Percentiles rank a stretch among this genome's conserved stretches.
These are phyloP conservation scores for Schizopygopsis pylzovi DNA, from an alignment of 2,797 vertebrate species.

Conservation along the genomic window DNA sequence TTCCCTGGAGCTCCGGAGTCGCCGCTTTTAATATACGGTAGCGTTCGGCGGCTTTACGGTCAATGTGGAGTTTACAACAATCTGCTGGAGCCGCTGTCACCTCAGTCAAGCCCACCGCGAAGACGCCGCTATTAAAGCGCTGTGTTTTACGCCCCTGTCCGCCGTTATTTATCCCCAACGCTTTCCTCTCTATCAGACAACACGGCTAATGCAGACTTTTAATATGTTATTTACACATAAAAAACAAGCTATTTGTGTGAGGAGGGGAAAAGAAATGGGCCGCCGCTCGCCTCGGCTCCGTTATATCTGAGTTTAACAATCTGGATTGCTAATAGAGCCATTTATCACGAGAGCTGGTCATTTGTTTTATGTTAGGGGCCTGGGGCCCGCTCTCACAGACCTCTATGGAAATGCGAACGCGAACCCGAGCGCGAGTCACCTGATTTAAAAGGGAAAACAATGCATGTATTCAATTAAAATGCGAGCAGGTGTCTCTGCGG, in stretches of 20 bases:
- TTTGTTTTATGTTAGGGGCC: conserved; percentile 87
- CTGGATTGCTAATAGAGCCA: conserved; percentile 99
- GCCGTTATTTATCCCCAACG: conserved; percentile 94
- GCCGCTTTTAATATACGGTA: conserved; percentile 65
- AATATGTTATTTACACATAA: conserved; percentile 99
- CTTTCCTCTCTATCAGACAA: conserved; percentile 92
- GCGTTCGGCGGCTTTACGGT: conserved; percentile 68
- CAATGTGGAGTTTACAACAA: conserved; percentile 82
- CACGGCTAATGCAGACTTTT: conserved; percentile 94
- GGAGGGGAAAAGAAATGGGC: conserved; percentile 86
- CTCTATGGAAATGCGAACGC: conserved; percentile 82
- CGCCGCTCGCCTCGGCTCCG: conserved; percentile 81
- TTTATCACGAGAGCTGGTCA: conserved; percentile 90
- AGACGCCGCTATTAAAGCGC: conserved; percentile 82
- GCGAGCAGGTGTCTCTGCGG: conserved; percentile 66
- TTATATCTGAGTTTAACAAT: conserved; percentile 98
- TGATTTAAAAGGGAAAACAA: conserved; percentile 72
- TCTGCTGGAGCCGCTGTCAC: conserved; percentile 85
- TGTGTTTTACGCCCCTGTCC: conserved; percentile 90
- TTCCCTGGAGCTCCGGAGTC: conserved; percentile 41
- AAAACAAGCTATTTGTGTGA: conserved; percentile 88
- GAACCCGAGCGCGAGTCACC: conserved; percentile 73
- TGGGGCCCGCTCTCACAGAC: conserved; percentile 83
- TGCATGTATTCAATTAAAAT: conserved; percentile 69
- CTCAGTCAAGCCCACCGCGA: conserved; percentile 90